Conservation (phyloP, 2,797 vertebrate species). For the Odontamblyopus lacepedii region DNA sequence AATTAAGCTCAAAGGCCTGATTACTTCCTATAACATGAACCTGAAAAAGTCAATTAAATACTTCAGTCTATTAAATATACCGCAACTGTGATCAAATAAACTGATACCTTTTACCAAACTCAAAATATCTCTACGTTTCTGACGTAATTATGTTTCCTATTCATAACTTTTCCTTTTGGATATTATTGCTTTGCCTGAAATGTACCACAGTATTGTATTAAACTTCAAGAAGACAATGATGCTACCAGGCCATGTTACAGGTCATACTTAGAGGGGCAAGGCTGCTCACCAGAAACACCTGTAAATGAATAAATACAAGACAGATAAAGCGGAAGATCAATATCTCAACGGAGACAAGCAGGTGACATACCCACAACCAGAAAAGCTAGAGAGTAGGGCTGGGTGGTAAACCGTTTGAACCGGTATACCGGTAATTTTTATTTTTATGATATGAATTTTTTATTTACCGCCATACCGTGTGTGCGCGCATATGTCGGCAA, state of each 20-base stretch:
- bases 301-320: no score
- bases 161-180: not conserved
- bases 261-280: no score
- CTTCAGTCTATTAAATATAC: constrained; percentile 30
- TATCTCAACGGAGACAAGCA: not conserved
- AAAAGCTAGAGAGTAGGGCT: not conserved
- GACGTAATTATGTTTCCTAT: not conserved
- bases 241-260: no score
- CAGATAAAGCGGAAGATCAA: not conserved
- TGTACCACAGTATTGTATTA: no score
- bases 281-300: no score
- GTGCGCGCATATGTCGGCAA: no score
- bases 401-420: no score
- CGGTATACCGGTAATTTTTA: no score
- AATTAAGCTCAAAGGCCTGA: constrained; percentile 34
- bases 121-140: not conserved
- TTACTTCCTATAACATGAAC: constrained; percentile 27
- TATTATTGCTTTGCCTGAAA: not conserved
- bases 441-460: no score
- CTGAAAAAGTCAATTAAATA: constrained; percentile 30
- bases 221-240: no score
- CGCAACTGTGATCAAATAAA: constrained; percentile 4
- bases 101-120: not conserved
- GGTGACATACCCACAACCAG: not conserved
- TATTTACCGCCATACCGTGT: no score